Evolutionary conservation across 2,797 vertebrate species (phyloP), one percentile per base, ranked within the genome.

Genomic region (Chaetodon trifasciatus): DNA sequence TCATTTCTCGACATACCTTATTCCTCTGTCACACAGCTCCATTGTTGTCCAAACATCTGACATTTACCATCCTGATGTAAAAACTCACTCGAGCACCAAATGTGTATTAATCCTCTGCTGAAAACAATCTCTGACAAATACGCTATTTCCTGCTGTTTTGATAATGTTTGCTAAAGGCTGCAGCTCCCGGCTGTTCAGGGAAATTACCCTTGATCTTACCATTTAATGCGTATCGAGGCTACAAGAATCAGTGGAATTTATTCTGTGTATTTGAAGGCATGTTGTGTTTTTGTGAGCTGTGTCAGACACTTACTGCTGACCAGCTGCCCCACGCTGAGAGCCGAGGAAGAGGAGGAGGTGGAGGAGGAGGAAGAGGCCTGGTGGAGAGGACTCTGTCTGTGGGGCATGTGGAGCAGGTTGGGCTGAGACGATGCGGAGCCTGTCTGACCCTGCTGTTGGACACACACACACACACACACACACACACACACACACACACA

Each of bases 261-360:
- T 42, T 69, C 23, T 3, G 0, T 62, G 52, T 40, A 19, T 87
- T 42, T 77, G 56, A 67, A 66, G 19, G 5, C 79, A 32, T 70
- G 44, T 70, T 76, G 74, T 52, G 75, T 64, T 65, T 81, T 71
- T 70, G 56, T 24, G 75, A 73, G 55, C 39, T 24, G 73, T 70
- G 71, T 73, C 4, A 32, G 69, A 86, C 95, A 99, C 98, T 99
- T 96, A 99, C 98, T 99, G 97, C 97, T 99, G 95, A 99, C 98
- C 95, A 99, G 97, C 96, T 99, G 98, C 82, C 98, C 97, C 95
- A 99, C 98, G 84, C 98, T 99, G 96, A 99, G 97, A 92, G 98
- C 97, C 56, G 98, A 99, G 86, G 96, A 94, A 53, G 96, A 96
- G 93, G 97, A 98, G 75, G 98, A 97, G 86, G 97, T 97, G 92